phyloP scores from a whole-genome alignment of 1,140 invertebrate genomes.

The Drosophila gunungcola region DNA sequence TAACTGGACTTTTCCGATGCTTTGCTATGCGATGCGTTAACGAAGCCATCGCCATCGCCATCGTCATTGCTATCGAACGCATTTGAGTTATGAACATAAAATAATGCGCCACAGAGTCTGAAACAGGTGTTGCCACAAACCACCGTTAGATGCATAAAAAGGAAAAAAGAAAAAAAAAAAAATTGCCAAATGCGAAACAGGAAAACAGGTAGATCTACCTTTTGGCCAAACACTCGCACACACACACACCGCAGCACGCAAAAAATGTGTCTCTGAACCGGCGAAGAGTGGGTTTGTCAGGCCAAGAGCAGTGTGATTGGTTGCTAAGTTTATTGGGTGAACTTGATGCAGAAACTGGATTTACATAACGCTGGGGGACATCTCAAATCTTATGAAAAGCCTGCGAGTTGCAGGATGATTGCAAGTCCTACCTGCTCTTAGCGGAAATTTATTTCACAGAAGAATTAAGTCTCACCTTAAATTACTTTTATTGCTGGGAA shows the following conservation, averaged over 20 bases:
- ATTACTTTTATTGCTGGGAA: neutral
- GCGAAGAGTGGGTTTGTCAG: slow-evolving; percentile 19
- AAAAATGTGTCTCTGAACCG: slow-evolving; percentile 47
- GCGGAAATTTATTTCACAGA: slow-evolving; percentile 9
- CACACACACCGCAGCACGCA: slow-evolving; percentile 19
- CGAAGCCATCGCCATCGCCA: slow-evolving; percentile 53
- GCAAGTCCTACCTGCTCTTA: neutral
- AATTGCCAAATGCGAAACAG: slow-evolving; percentile 36
- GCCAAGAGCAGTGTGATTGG: slow-evolving; percentile 57
- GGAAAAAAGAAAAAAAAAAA: slow-evolving; percentile 1
- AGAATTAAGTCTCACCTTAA: slow-evolving; percentile 11
- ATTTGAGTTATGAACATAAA: slow-evolving; percentile 81
- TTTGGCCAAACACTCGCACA: neutral
- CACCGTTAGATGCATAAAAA: slow-evolving; percentile 60
- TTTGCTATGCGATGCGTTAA: slow-evolving; percentile 66
- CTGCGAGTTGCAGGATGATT: slow-evolving; percentile 17
- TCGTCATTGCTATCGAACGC: slow-evolving; percentile 50
- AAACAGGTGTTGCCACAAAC: slow-evolving; percentile 68
- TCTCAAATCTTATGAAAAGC: neutral
- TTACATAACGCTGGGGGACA: slow-evolving; percentile 40
- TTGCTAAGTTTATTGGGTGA: slow-evolving; percentile 75
- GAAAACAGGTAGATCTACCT: slow-evolving; percentile 58
- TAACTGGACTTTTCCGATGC: slow-evolving; percentile 80
- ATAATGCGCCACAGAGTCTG: slow-evolving; percentile 67
- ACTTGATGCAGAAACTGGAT: slow-evolving; percentile 71